A percentile compares a stretch with the other conserved stretches of the same genome.
Evolutionary conservation across 2,888 invertebrate genomes (phyloP).

Genomic region (Andrena bucephala): DNA sequence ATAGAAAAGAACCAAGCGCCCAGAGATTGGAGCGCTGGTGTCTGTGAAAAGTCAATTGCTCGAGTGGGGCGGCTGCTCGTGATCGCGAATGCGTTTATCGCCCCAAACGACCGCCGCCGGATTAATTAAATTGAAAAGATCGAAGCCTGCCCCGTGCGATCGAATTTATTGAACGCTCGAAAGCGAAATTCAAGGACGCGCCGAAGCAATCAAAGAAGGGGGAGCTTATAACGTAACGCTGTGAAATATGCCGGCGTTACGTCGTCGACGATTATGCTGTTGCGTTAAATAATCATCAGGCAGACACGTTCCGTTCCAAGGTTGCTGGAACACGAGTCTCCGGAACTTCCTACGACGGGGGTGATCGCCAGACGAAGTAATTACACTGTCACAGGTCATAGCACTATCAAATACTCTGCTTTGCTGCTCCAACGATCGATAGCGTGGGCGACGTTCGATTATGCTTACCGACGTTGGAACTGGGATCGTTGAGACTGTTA

Average conservation of each 20-base stretch:
- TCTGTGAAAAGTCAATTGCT: neutral
- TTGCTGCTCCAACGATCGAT: conserved; percentile 16
- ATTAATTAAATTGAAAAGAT: conserved; percentile 42
- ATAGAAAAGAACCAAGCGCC: neutral
- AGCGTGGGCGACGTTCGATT: neutral
- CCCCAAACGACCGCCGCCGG: neutral
- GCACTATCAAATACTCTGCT: conserved; percentile 8
- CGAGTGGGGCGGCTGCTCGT: neutral
- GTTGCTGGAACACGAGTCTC: conserved; percentile 43
- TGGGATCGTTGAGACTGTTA: neutral
- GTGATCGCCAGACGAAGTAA: conserved; percentile 30
- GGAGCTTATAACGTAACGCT: conserved; percentile 56
- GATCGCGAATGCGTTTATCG: neutral
- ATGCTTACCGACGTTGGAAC: neutral
- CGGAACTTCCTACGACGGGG: conserved; percentile 43
- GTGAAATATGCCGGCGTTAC: conserved; percentile 70
- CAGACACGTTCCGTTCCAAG: conserved; percentile 57
- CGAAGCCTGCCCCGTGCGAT: conserved; percentile 21
- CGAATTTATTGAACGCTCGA: conserved; percentile 61
- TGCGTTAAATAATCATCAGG: conserved; percentile 69
- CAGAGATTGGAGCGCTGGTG: neutral
- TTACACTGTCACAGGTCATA: conserved; percentile 38
- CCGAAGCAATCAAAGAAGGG: conserved; percentile 15
- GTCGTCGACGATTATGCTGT: conserved; percentile 67
- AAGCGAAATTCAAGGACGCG: conserved; percentile 67